These are phyloP conservation scores for Apolygus lucorum DNA, from an alignment of 1,140 invertebrate species.

Conservation along the genomic window DNA sequence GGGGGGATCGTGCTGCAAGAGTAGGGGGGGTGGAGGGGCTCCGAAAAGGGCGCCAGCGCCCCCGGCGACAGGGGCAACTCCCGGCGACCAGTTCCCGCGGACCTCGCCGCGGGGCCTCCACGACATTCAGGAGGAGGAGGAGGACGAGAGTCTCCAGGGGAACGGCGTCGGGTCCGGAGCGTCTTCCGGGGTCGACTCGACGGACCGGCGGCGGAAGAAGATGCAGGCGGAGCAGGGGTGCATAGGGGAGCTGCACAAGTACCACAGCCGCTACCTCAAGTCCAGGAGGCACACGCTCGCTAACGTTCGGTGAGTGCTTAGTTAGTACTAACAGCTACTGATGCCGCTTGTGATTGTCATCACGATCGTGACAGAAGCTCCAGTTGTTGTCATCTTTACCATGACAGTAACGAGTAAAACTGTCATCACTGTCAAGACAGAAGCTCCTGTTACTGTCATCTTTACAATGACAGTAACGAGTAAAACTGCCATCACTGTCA, in stretches of 20 bases:
- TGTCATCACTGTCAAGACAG: no score
- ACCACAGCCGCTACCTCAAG: constrained; percentile 70
- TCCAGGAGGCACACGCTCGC: constrained; percentile 75
- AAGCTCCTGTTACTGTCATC: no score
- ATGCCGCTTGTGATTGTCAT: no score
- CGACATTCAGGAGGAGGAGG: constrained; percentile 48
- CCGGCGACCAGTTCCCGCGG: background rate
- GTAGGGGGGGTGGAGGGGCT: constrained; percentile 28
- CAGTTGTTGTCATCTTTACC: no score
- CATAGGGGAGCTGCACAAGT: constrained; percentile 75
- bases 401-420: no score
- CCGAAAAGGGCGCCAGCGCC: constrained; percentile 32
- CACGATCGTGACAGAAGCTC: no score
- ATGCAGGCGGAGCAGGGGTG: constrained; percentile 84
- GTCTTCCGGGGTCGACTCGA: constrained; percentile 13
- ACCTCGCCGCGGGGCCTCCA: constrained; percentile 42
- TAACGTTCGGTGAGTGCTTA: constrained; percentile 69
- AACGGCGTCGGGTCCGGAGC: constrained; percentile 2
- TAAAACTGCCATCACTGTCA: no score
- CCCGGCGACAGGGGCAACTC: background rate
- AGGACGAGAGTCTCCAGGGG: constrained; percentile 27
- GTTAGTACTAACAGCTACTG: no score
- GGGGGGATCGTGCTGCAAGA: constrained; percentile 11
- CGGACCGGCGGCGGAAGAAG: constrained; percentile 33
- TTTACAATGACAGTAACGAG: no score